Conservation (phyloP, 2,888 invertebrate species). For the Heteromyza rotundicornis region DNA sequence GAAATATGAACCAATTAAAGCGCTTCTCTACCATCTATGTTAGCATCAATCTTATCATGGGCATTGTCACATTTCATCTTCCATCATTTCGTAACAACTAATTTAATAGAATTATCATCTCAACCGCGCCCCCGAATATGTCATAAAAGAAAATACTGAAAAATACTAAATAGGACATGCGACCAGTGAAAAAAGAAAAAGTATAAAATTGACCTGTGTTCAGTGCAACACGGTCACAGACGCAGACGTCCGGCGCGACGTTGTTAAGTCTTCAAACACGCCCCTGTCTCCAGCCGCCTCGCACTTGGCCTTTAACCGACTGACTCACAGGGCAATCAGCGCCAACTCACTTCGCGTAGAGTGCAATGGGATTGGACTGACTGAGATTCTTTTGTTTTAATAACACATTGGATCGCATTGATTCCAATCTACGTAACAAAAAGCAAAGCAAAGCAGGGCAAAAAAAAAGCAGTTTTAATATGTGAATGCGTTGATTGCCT, state of each 20-base stretch:
- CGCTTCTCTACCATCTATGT: no score
- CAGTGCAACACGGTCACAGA: not conserved
- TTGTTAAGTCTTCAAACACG: slow-evolving; percentile 47
- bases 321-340: no score
- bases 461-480: slow-evolving; percentile 42
- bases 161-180: slow-evolving; percentile 17
- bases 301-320: slow-evolving; percentile 28
- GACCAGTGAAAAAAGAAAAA: slow-evolving; percentile 4
- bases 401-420: slow-evolving; percentile 15
- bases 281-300: slow-evolving; percentile 52
- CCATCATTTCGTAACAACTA: not conserved
- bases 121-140: slow-evolving; percentile 13
- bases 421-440: slow-evolving; percentile 1
- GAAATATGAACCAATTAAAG: no score
- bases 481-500: slow-evolving; percentile 58
- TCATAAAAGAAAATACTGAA: slow-evolving; percentile 10
- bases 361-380: slow-evolving; percentile 7
- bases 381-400: slow-evolving; percentile 36
- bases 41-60: no score
- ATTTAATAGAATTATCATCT: not conserved
- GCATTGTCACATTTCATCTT: no score
- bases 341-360: not conserved
- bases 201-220: slow-evolving; percentile 5
- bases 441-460: not conserved
- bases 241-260: slow-evolving; percentile 47